phyloP scores from a whole-genome alignment of 1,140 invertebrate genomes.

The Drosophila pruinosa region DNA sequence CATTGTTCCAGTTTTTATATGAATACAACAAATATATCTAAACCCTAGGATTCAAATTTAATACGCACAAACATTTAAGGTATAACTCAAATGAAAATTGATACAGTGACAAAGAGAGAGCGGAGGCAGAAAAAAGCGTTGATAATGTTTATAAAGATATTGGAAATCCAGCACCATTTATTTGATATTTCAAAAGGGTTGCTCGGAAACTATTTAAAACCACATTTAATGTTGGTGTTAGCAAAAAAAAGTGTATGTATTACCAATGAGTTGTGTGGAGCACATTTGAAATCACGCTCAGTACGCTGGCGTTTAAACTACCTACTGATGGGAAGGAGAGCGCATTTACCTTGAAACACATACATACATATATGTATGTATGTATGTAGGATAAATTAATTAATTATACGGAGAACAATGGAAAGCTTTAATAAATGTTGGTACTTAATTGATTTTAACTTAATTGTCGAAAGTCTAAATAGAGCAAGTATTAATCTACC shows the following conservation, averaged over 20 bases:
- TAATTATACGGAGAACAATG: conserved; percentile 51
- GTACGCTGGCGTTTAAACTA: conserved; percentile 3
- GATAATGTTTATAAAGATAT: conserved; percentile 1
- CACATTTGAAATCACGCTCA: conserved; percentile 6
- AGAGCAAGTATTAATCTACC: conserved; percentile 63
- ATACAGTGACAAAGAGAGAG: conserved; percentile 9
- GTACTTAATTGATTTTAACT: conserved; percentile 60
- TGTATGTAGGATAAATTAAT: conserved; percentile 21
- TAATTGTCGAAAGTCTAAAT: conserved; percentile 50
- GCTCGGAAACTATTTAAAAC: conserved; percentile 16
- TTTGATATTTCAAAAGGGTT: conserved; percentile 13
- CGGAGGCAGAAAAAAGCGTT: background rate
- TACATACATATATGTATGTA: background rate
- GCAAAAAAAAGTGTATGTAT: background rate
- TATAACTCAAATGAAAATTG: conserved; percentile 40
- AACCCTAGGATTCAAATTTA: conserved; percentile 65
- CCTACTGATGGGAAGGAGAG: conserved; percentile 3
- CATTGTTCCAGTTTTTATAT: conserved; percentile 66
- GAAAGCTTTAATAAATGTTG: conserved; percentile 73
- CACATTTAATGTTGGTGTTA: conserved; percentile 39
- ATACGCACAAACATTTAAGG: conserved; percentile 67
- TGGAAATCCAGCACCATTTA: conserved; percentile 13
- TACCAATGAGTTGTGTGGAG: conserved; percentile 4
- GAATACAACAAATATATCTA: conserved; percentile 37
- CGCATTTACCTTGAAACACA: conserved; percentile 19